Evolutionary conservation across 2,797 vertebrate genomes (phyloP).

Genomic region (Smutsia temminckii): DNA sequence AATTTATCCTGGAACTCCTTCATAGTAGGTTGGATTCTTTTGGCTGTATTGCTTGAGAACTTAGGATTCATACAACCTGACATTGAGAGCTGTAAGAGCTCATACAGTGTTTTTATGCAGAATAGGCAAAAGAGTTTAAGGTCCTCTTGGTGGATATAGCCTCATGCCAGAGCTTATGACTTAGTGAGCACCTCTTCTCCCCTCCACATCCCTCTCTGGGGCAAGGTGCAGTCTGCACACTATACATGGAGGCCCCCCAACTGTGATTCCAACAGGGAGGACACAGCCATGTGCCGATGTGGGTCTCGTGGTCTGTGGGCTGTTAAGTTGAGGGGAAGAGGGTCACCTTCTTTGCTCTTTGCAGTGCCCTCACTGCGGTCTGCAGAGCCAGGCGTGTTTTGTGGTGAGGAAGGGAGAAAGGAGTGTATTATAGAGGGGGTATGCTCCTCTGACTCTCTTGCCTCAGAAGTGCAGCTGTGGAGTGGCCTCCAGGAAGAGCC

Average conservation of each 20-base stretch:
- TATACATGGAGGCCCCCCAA: not conserved
- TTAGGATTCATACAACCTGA: not conserved
- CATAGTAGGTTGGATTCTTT: not conserved
- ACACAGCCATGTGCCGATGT: not conserved
- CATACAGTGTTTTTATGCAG: not conserved
- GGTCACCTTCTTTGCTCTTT: not conserved
- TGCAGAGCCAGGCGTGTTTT: not conserved
- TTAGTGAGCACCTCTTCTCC: not conserved
- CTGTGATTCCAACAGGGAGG: not conserved
- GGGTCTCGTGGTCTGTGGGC: not conserved
- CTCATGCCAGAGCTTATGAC: not conserved
- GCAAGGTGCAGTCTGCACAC: not conserved
- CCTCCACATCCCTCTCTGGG: not conserved
- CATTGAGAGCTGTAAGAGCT: not conserved
- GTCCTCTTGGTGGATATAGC: not conserved
- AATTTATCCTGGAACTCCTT: not conserved
- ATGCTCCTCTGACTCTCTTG: not conserved
- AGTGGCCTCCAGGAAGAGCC: not conserved
- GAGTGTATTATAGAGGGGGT: not conserved
- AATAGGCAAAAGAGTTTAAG: not conserved
- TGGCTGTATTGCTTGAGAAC: not conserved
- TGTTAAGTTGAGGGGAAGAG: not conserved
- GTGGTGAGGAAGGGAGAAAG: not conserved
- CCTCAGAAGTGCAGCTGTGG: not conserved
- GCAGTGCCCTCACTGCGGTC: not conserved